Evolutionary conservation across 1,140 invertebrate species (phyloP).

Genomic region (Penaeus indicus): DNA sequence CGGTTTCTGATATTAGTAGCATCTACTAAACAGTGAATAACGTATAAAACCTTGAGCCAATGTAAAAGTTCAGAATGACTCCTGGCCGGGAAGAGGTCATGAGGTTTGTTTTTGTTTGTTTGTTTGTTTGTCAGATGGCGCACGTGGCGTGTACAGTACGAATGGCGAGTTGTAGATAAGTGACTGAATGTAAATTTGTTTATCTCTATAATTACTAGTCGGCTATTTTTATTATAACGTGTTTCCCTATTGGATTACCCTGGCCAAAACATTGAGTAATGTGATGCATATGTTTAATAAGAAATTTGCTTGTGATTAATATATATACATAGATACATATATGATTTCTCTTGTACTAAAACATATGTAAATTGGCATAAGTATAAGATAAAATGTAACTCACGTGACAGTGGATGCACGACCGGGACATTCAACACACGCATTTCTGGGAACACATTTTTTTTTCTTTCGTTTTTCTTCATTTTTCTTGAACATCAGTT

Average conservation of each 20-base stretch:
- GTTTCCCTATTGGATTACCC: conserved; percentile 59
- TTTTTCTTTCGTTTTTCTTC: no score
- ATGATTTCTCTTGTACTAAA: no score
- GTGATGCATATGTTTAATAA: not conserved
- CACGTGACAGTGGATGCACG: no score
- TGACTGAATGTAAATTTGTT: conserved; percentile 63
- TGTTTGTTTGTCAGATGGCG: conserved; percentile 43
- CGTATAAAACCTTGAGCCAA: conserved; percentile 50
- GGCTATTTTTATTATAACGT: conserved; percentile 65
- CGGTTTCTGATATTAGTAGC: conserved; percentile 63
- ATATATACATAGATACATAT: no score
- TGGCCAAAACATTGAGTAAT: conserved; percentile 44
- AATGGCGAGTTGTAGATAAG: conserved; percentile 60
- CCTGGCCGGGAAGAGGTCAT: conserved; percentile 10
- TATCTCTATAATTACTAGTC: conserved; percentile 65
- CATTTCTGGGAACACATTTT: no score
- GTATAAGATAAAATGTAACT: no score
- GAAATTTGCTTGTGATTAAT: no score
- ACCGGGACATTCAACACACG: no score
- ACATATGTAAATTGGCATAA: no score
- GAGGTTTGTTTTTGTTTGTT: conserved; percentile 36
- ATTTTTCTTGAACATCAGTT: no score
- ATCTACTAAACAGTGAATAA: conserved; percentile 64
- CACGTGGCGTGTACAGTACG: conserved; percentile 49
- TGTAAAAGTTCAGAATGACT: conserved; percentile 35